A percentile compares a stretch with the other conserved stretches of the same genome.
These are phyloP conservation scores for Ciconia nigra DNA, from an alignment of 2,797 vertebrate genomes.

Conservation along the genomic window DNA sequence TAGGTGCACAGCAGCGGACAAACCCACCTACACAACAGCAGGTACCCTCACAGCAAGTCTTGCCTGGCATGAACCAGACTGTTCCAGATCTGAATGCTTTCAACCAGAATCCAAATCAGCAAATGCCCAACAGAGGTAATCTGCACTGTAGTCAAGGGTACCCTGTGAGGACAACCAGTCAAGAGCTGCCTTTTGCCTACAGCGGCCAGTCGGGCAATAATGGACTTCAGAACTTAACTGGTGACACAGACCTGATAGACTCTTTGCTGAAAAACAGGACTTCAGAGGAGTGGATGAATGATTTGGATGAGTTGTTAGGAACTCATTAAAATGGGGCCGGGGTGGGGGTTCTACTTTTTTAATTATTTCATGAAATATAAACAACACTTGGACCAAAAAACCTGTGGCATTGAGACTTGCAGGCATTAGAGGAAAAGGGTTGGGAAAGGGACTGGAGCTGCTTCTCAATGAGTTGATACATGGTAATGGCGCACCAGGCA, in stretches of 20 bases:
- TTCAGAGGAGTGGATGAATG: slow-evolving; percentile 97
- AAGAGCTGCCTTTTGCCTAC: slow-evolving; percentile 90
- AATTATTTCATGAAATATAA: slow-evolving; percentile 65
- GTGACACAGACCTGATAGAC: slow-evolving; percentile 92
- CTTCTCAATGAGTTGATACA: slow-evolving; percentile 1
- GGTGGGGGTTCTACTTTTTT: slow-evolving; percentile 36
- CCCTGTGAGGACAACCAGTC: slow-evolving; percentile 85
- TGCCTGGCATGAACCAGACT: slow-evolving; percentile 78
- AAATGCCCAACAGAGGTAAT: slow-evolving; percentile 76
- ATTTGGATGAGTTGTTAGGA: slow-evolving; percentile 92
- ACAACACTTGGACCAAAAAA: slow-evolving; percentile 79
- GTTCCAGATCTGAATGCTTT: slow-evolving; percentile 86
- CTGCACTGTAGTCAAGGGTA: slow-evolving; percentile 92
- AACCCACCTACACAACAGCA: slow-evolving; percentile 75
- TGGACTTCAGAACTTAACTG: slow-evolving; percentile 81
- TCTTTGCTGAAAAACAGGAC: slow-evolving; percentile 93
- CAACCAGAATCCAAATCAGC: slow-evolving; percentile 78
- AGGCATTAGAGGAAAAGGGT: slow-evolving; percentile 55
- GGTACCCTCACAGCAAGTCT: slow-evolving; percentile 80
- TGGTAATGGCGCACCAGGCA: background rate
- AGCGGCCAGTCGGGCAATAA: slow-evolving; percentile 78
- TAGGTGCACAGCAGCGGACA: slow-evolving; percentile 82
- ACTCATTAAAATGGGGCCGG: slow-evolving; percentile 77
- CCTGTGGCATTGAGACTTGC: slow-evolving; percentile 65
- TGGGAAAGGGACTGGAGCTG: slow-evolving; percentile 48